Evolutionary conservation across 2,797 vertebrate genomes (phyloP), one percentile per base, ranked within the genome.

Genomic region (Spea hammondii): DNA sequence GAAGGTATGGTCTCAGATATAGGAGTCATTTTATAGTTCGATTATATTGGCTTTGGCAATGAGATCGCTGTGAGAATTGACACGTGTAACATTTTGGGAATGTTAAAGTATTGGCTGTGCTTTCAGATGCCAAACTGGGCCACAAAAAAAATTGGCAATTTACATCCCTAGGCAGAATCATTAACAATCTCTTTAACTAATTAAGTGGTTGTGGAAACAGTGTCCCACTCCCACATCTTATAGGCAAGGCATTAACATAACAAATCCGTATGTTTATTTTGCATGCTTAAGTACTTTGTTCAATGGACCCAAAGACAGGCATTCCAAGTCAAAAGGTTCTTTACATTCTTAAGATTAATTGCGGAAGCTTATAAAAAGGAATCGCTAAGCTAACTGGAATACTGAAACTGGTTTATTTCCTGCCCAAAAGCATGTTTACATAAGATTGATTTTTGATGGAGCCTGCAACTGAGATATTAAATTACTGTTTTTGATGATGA

Each of bases 331-430:
- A 64, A 55, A 70, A 72, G 5, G 70, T 79, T 72, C 70, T 72
- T 82, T 68, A 60, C 46, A 2, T 84, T 84, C 75, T 72, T 49
- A 4, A 5, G 59, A 49, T 55, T 71, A 13, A 77, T 77, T 79
- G 59, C 55, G 32, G 66, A 54, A 1, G 14, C 57, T 13, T 17
- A 49, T 44, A 48, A 14, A 49, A 70, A 8, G 13, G 10, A 60
- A 7, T 54, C 8, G 51, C 73, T 55, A 72, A 32, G 32, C 32
- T 32, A 32, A 59, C 64, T 50, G 7, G 7, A 66, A 57, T 59
- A 57, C 8, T 57, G 12, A 50, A 51, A 47, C 51, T 45, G 13
- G 6, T 11, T 69, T 62, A 48, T 66, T 4, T 66, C 47, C 54
- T 77, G 54, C 54, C 11, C 70, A 10, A 14, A 66, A 47, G 32